Conservation (phyloP, 2,113 vertebrate species). For the Dasypus novemcinctus region DNA sequence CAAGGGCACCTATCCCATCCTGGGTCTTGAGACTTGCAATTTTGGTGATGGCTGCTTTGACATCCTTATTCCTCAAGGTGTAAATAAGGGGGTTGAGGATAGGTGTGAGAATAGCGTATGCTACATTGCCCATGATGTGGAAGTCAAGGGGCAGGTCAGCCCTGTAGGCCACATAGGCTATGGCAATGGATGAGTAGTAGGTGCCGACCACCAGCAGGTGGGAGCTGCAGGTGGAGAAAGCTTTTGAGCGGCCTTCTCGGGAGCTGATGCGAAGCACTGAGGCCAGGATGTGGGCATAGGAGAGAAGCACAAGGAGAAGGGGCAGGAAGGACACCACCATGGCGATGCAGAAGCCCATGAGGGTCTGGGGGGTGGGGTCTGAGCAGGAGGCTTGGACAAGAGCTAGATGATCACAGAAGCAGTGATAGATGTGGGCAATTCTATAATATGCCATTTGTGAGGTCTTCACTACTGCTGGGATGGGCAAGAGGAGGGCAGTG, state of each 20-base stretch:
- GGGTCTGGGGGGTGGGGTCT: too few relatives aligned
- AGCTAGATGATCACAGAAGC: too few relatives aligned
- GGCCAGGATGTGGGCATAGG: not conserved
- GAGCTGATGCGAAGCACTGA: slow-evolving; percentile 5
- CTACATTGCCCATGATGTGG: slow-evolving; percentile 45
- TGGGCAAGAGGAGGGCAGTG: too few relatives aligned
- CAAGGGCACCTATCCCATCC: not conserved
- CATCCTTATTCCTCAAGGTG: slow-evolving; percentile 68
- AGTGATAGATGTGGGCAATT: too few relatives aligned
- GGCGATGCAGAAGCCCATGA: slow-evolving; percentile 57
- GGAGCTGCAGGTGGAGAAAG: slow-evolving; percentile 63
- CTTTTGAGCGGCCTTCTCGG: not conserved
- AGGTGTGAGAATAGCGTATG: slow-evolving; percentile 55
- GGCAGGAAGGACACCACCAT: slow-evolving; percentile 27
- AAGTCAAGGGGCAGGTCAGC: not conserved
- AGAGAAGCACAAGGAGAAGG: slow-evolving; percentile 32
- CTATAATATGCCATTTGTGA: too few relatives aligned
- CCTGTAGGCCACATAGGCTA: slow-evolving; percentile 23
- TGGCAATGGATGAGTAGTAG: slow-evolving; percentile 37
- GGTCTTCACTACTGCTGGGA: too few relatives aligned
- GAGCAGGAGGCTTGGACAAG: too few relatives aligned
- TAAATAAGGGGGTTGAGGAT: slow-evolving; percentile 65
- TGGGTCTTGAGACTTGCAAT: not conserved
- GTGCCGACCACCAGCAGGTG: slow-evolving; percentile 63
- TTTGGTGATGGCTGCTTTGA: slow-evolving; percentile 64